phyloP scores from a whole-genome alignment of 1,140 invertebrate species.

The Heliothis subflexa region DNA sequence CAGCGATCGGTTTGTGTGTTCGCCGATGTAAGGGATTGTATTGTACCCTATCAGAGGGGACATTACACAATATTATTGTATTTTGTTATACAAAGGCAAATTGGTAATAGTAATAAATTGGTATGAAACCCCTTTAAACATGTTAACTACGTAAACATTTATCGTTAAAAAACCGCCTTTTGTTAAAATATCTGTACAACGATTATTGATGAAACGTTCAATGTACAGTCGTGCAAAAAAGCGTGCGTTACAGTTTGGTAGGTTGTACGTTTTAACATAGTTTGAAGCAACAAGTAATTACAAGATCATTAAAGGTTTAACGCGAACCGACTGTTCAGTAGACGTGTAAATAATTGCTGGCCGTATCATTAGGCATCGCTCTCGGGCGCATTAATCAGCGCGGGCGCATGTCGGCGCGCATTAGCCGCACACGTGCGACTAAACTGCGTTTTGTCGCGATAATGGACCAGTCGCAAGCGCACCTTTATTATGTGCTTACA shows the following conservation, averaged over 20 bases:
- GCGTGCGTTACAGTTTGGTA: no score
- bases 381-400: constrained; percentile 20
- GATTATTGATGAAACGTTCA: not conserved
- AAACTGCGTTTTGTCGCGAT: constrained; percentile 29
- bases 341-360: constrained; percentile 5
- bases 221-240: no score
- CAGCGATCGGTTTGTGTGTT: not conserved
- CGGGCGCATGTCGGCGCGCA: constrained; percentile 15
- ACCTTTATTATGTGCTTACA: not conserved
- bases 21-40: not conserved
- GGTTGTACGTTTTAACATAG: no score
- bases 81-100: not conserved
- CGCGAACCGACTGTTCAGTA: not conserved
- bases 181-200: not conserved
- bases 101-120: not conserved
- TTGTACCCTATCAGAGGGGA: not conserved
- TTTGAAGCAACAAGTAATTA: not conserved
- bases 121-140: not conserved
- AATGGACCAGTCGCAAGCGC: not conserved
- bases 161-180: not conserved
- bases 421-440: not conserved
- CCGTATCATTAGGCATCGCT: not conserved
- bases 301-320: not conserved
- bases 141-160: not conserved
- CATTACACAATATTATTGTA: not conserved